Base-by-base conservation (phyloP, 2,113 vertebrate species). In the Nestor notabilis region DNA sequence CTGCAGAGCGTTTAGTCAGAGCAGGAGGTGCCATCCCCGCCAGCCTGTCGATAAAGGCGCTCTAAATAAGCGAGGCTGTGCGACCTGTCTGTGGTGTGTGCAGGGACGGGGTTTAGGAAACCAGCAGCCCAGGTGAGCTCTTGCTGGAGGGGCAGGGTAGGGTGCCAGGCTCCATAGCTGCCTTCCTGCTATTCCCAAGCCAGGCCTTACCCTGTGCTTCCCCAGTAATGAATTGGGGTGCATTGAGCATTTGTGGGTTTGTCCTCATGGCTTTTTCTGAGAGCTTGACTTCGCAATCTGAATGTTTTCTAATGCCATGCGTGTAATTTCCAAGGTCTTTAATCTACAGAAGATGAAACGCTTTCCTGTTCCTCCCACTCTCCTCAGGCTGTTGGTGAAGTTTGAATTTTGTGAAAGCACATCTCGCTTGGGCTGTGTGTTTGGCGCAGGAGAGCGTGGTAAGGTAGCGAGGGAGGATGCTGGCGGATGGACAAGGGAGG, bases 321-420 rank as follows among this genome's bases (percentile, higher is more conserved):
- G 13, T 24, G 43, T 78, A 9, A 60, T 47, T 58, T 20, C 77
- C 17, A 46, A 63, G 25, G 55, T 63, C 64, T 46, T 70, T 49
- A 66, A 79, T 29, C 11, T 35, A 12, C 5, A 0, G 56, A 50
- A 63, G 29, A 47, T 1, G 0, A 50, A 74, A 66, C 55, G 7
- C 47, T 25, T 95, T 35, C n/a, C 9, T 47, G 5, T 89, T n/a
- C 49, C 31, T 80, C 16, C 7, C 64, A 53, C 10, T 0, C 1
- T 78, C 46, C 0, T 0, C 14, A 28, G 20, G 9, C 29, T 52
- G 0, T 43, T 0, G 2, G 44, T 43, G 68, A 37, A 72, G 50
- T 37, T 28, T 50, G 39, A 15, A 5, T 79, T 64, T 35, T 27
- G 27, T 69, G 41, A 23, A 72, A 49, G 35, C 1, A 0, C 1